These are phyloP conservation scores for Magallana nippona DNA, from an alignment of 2,888 invertebrate species.

Conservation along the genomic window DNA sequence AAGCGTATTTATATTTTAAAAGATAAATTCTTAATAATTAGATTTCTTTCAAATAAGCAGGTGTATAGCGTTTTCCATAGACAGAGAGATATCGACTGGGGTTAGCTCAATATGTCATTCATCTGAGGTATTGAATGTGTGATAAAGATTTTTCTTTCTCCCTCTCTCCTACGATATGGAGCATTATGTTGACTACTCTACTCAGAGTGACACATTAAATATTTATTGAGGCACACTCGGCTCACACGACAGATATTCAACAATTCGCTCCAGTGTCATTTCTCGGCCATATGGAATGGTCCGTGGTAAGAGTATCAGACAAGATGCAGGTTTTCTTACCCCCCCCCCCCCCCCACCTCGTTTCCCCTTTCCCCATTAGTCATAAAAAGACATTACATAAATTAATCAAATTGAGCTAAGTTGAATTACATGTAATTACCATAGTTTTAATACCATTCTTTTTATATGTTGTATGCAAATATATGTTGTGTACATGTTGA, in stretches of 20 bases:
- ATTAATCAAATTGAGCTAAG: too few species aligned
- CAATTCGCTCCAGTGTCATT: background rate
- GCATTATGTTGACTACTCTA: background rate
- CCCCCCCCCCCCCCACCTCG: background rate
- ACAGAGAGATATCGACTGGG: background rate
- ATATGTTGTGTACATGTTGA: too few species aligned
- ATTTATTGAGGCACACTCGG: slow-evolving; percentile 14
- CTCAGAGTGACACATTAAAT: background rate
- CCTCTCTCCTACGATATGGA: background rate
- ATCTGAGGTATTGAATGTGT: slow-evolving; percentile 16
- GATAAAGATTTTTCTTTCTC: background rate
- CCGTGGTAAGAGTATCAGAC: background rate
- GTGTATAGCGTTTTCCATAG: background rate
- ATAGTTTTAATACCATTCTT: too few species aligned
- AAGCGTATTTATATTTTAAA: too few species aligned
- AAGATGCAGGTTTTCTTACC: background rate
- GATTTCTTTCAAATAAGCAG: background rate
- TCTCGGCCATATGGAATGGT: background rate
- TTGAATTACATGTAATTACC: too few species aligned
- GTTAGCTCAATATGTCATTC: background rate
- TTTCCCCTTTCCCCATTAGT: background rate
- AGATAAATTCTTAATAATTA: too few species aligned
- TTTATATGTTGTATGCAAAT: too few species aligned
- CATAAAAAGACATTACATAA: too few species aligned
- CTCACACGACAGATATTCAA: background rate